Percentiles rank a stretch among this genome's conserved stretches.
phyloP scores from a whole-genome alignment of 64 coral and sea anemone genomes.

The Trachythela sp. region DNA sequence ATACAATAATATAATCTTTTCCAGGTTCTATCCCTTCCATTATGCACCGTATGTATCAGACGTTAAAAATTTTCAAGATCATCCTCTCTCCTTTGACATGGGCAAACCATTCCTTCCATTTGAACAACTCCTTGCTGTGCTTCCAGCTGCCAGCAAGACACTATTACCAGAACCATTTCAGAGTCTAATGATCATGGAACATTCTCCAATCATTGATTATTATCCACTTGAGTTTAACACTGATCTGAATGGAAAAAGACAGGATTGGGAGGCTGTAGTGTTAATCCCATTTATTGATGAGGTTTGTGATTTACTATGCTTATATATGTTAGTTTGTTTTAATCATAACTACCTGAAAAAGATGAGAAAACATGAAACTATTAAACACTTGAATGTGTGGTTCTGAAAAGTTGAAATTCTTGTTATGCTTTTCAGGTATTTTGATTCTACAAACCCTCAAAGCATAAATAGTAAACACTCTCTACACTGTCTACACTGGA shows the following conservation, averaged over 20 bases:
- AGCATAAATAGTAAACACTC: no score
- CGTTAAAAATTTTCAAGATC: conserved; percentile 58
- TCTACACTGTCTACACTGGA: no score
- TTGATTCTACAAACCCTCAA: no score
- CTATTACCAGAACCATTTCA: conserved; percentile 76
- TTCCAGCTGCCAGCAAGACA: conserved; percentile 85
- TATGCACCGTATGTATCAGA: conserved; percentile 96
- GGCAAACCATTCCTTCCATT: conserved; percentile 93
- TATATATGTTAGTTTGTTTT: no score
- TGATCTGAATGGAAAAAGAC: conserved; percentile 95
- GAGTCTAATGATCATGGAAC: conserved; percentile 97
- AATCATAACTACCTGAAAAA: no score
- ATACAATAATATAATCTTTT: conserved; percentile 11
- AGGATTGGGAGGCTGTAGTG: conserved; percentile 99
- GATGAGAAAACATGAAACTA: no score
- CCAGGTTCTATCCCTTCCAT: conserved; percentile 89
- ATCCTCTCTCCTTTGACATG: conserved; percentile 62
- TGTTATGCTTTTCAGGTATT: no score
- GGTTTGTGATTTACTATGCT: conserved; percentile 34
- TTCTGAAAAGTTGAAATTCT: no score
- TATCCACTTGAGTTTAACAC: conserved; percentile 87
- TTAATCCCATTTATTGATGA: conserved; percentile 98
- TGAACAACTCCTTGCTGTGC: conserved; percentile 88
- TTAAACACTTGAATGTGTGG: no score
- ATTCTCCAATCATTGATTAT: conserved; percentile 85